Conservation (phyloP, 2,888 invertebrate species). For the Meandrusa payeni region DNA sequence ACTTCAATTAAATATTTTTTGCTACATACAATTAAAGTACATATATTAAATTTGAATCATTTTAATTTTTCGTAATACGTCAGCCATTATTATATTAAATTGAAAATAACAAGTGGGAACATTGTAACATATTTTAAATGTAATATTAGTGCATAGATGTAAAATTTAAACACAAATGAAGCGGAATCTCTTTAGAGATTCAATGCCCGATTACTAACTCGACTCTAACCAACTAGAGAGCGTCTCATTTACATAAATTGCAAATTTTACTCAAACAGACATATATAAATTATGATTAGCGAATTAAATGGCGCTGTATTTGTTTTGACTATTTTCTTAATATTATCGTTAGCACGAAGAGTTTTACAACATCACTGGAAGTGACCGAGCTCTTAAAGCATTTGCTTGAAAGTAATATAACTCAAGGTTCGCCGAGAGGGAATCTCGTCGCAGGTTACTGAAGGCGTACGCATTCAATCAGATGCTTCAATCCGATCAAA, state of each 20-base stretch:
- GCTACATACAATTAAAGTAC: constrained; percentile 28
- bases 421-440: no score
- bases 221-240: constrained; percentile 20
- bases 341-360: no score
- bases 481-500: no score
- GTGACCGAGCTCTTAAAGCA: no score
- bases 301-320: constrained; percentile 7
- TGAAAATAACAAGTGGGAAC: constrained; percentile 79
- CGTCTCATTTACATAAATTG: constrained; percentile 3
- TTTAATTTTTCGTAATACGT: constrained; percentile 32
- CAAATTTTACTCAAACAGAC: constrained; percentile 7
- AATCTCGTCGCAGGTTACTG: no score
- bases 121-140: constrained; percentile 79
- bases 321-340: no score
- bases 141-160: constrained; percentile 76
- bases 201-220: constrained; percentile 27
- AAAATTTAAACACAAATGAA: constrained; percentile 61
- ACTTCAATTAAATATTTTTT: constrained; percentile 25
- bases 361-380: no score
- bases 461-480: no score
- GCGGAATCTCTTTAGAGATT: constrained; percentile 65
- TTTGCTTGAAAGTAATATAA: no score
- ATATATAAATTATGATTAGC: no score
- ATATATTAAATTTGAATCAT: constrained; percentile 32
- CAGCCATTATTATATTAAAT: constrained; percentile 49